Evolutionary conservation across 2,888 invertebrate genomes (phyloP), one percentile per base, ranked within the genome.

Genomic region (Neoitamus cyanurus): DNA sequence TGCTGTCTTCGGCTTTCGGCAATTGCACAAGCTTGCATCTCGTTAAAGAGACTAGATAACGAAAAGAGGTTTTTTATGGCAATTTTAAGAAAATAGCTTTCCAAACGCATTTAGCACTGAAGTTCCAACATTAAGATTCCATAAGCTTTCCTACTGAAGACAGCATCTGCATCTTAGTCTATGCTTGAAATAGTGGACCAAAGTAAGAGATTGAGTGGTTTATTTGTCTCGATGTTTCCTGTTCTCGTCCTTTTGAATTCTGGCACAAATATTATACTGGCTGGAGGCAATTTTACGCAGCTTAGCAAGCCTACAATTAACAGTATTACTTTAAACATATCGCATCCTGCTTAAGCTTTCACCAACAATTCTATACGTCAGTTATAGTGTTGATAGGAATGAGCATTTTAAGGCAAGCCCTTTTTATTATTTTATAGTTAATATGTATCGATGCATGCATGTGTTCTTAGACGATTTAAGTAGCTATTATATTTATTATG

Each of bases 281-380:
- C n/a, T 30, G 31, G 30, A 37, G 78, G 42, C 37, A 20, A 42
- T 42, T 75, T 42, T 42, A 48, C n/a, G 31, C 15, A 48, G 78
- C 58, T 78, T 78, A 73, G 15, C 15, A 78, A 48, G 15, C 34
- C 30, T 58, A 30, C 30, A 36, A 58, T 5, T 30, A 78, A 78
- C 30, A 73, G 34, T 73, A 25, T 36, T 78, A 25, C 31, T 78
- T 5, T 75, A 25, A 75, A 37, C 42, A 75, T 75, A 75, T 75
- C 75, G 36, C 34, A 78, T 31, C 48, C 31, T 15, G 78, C 78
- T 78, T 78, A 3, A 78, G 78, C 78, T 48, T 78, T 48, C 25
- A 28, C 36, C 20, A 42, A 75, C n/a, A 75, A 75, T 34, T 36
- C 11, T 36, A 20, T 36, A 36, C 58, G 20, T 25, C 58, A 58